Base-by-base conservation (phyloP, 2,797 vertebrate genomes). In the Macroramphosus scolopax region DNA sequence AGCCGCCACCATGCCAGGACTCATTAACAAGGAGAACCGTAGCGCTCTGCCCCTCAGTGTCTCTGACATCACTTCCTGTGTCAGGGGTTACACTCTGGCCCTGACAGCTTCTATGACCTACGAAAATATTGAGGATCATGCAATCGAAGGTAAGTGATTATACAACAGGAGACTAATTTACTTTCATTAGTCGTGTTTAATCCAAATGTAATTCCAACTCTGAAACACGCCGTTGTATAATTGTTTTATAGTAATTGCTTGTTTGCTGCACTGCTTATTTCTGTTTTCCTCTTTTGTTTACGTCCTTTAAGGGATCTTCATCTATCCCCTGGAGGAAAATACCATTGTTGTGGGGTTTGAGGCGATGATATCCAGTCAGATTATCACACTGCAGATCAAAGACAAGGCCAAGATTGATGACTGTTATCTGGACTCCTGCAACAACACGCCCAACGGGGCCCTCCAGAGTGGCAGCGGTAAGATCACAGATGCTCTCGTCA, bases 51-150 rank as follows among this genome's bases (percentile, higher is more conserved):
- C 94, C 9, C 94, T 98, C 76, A 90, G 89, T 0, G 63, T 91
- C 0, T 95, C 94, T 0, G 92, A 98, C 40, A 92, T 98, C 85
- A 94, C 93, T 4, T 92, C 94, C 41, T 97, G 93, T 0, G 93
- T 98, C 81, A 92, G 92, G 0, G 96, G 96, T 49, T 98, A 97
- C 0, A 94, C 95, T 26, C 83, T 96, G 13, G 95, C 94, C 32
- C 89, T 97, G 87, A 96, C 94, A 0, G 94, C 96, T 15, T 93
- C 93, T 6, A 90, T 98, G 79, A 95, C 93, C 47, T 98, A 98
- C 42, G 89, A 91, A 83, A 98, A 96, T 71, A 90, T 94, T 1
- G 94, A 96, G 46, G 81, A 89, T 37, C 93, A 94, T 50, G 88
- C 93, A 8, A 89, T 96, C 5, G 93, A 96, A 80, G 96, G 96